Evolutionary conservation across 2,888 invertebrate species (phyloP).

Genomic region (Theodoxus fluviatilis): DNA sequence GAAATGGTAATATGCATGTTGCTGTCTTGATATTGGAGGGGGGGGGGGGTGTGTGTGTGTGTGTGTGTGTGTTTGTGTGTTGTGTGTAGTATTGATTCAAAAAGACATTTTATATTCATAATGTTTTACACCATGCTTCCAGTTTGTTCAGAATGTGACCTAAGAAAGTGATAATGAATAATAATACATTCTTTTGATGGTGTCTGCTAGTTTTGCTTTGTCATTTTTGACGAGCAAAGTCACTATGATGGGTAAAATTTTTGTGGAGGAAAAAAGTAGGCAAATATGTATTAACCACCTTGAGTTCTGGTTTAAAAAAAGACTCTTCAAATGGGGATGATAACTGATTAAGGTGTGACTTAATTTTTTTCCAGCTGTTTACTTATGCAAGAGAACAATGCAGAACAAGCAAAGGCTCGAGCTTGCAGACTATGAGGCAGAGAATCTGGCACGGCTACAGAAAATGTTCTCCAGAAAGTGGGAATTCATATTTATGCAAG

Average conservation of each 20-base stretch:
- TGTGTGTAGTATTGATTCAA: too few species aligned
- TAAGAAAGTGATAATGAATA: too few species aligned
- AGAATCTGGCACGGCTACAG: slow-evolving; percentile 94
- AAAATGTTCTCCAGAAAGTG: slow-evolving; percentile 99
- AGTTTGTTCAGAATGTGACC: too few species aligned
- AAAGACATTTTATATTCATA: too few species aligned
- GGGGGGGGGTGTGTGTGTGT: not conserved
- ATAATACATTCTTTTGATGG: too few species aligned
- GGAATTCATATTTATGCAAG: slow-evolving; percentile 99
- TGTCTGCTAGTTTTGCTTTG: too few species aligned
- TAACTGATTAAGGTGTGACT: not conserved
- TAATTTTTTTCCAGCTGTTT: slow-evolving; percentile 78
- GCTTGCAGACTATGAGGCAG: slow-evolving; percentile 97
- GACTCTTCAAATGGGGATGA: not conserved
- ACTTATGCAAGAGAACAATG: slow-evolving; percentile 98
- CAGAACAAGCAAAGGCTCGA: slow-evolving; percentile 98
- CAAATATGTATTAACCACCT: too few species aligned
- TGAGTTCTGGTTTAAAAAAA: too few species aligned
- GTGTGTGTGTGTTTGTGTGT: not conserved
- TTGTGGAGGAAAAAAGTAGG: too few species aligned
- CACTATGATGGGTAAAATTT: too few species aligned
- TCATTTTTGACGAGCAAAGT: too few species aligned
- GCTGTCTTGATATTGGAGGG: not conserved
- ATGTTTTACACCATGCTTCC: too few species aligned
- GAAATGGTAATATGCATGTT: not conserved